Evolutionary conservation across 2,888 invertebrate species (phyloP).

Genomic region (Rosalia funebris): DNA sequence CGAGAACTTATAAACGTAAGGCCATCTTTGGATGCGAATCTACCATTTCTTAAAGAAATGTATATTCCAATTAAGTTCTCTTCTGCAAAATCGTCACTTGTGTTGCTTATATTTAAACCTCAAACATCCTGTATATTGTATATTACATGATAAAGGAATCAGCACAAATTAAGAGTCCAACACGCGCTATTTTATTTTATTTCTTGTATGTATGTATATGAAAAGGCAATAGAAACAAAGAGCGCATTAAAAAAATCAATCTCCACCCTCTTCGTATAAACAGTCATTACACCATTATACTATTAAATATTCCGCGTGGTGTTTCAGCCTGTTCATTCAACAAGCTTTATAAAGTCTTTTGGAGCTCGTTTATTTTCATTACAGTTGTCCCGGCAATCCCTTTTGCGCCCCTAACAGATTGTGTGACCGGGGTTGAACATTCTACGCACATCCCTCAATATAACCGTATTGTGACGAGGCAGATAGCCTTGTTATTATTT

Average conservation of each 20-base stretch:
- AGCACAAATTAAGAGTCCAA: too few species aligned
- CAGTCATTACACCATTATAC: constrained; percentile 16
- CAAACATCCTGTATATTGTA: too few species aligned
- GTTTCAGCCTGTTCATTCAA: constrained; percentile 24
- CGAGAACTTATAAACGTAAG: too few species aligned
- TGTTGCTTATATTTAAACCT: too few species aligned
- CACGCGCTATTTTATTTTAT: too few species aligned
- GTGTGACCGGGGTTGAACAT: constrained; percentile 21
- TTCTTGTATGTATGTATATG: too few species aligned
- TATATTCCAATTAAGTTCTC: too few species aligned
- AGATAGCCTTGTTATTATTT: background rate
- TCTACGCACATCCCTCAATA: constrained; percentile 12
- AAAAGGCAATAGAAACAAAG: too few species aligned
- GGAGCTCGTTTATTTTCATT: constrained; percentile 57
- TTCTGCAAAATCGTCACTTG: too few species aligned
- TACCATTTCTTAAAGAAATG: too few species aligned
- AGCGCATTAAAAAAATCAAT: background rate
- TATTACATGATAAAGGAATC: too few species aligned
- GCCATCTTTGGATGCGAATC: too few species aligned
- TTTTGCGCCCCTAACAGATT: constrained; percentile 46
- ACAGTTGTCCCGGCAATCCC: constrained; percentile 53
- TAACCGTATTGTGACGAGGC: constrained; percentile 12
- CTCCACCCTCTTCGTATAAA: background rate
- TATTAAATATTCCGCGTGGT: constrained; percentile 22
- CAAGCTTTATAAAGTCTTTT: constrained; percentile 52